These are phyloP conservation scores for Gulo gulo DNA, from an alignment of 2,113 vertebrate species.

Conservation along the genomic window DNA sequence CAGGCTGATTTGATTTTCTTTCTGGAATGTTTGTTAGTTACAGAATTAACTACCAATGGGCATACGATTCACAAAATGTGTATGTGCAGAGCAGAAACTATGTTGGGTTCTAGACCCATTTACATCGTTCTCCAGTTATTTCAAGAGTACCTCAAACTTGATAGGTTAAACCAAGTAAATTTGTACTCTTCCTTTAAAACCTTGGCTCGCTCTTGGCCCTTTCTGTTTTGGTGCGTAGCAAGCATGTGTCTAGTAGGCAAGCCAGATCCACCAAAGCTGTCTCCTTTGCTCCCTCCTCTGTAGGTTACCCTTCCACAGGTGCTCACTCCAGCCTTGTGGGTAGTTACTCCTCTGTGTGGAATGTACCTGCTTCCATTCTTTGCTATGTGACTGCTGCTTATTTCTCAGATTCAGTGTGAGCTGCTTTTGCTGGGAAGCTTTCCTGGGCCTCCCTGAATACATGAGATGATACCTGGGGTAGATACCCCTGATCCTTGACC, in stretches of 20 bases:
- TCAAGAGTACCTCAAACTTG: neutral
- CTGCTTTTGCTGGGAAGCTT: neutral
- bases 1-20: neutral
- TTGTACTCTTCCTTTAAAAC: neutral
- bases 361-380: neutral
- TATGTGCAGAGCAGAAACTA: neutral
- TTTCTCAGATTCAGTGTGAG: neutral
- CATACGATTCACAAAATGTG: neutral
- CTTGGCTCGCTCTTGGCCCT: neutral
- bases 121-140: neutral
- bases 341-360: neutral
- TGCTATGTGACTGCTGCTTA: neutral
- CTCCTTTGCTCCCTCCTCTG: no score
- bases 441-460: neutral
- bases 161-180: neutral
- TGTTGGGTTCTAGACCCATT: neutral
- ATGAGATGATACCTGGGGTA: neutral
- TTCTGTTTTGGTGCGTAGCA: neutral
- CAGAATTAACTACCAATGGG: neutral
- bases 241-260: neutral
- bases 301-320: neutral
- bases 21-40: neutral
- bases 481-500: neutral
- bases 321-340: neutral
- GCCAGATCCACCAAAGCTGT: neutral